Percentiles rank a stretch among this genome's conserved stretches.
These are phyloP conservation scores for Micrastur ruficollis DNA, from an alignment of 2,797 vertebrate species.

Conservation along the genomic window DNA sequence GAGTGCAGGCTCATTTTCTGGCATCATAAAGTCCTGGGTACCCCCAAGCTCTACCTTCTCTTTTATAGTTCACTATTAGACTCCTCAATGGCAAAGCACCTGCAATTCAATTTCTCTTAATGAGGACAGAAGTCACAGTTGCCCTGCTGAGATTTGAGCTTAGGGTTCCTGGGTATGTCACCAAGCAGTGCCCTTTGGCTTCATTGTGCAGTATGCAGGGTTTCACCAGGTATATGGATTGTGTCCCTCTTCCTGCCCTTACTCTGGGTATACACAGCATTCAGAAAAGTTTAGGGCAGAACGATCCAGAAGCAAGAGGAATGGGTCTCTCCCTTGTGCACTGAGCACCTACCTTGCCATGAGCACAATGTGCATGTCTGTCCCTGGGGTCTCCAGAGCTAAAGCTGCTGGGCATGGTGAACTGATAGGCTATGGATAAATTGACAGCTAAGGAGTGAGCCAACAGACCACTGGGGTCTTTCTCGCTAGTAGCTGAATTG, in stretches of 20 bases:
- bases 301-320: background rate
- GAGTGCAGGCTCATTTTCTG: background rate
- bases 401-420: background rate
- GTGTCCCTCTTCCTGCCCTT: background rate
- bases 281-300: background rate
- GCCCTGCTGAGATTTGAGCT: background rate
- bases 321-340: background rate
- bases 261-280: background rate
- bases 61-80: background rate
- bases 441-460: background rate
- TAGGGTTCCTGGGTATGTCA: background rate
- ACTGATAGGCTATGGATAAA: background rate
- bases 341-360: background rate
- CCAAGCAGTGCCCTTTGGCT: background rate
- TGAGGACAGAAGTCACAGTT: background rate
- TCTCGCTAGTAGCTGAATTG: background rate
- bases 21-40: background rate
- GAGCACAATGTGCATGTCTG: accelerated
- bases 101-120: background rate
- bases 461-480: background rate
- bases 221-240: accelerated
- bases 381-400: background rate
- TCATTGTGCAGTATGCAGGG: background rate
- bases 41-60: background rate
- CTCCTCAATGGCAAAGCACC: background rate